phyloP scores from a whole-genome alignment of 2,888 invertebrate species.

The Acronicta aceris region DNA sequence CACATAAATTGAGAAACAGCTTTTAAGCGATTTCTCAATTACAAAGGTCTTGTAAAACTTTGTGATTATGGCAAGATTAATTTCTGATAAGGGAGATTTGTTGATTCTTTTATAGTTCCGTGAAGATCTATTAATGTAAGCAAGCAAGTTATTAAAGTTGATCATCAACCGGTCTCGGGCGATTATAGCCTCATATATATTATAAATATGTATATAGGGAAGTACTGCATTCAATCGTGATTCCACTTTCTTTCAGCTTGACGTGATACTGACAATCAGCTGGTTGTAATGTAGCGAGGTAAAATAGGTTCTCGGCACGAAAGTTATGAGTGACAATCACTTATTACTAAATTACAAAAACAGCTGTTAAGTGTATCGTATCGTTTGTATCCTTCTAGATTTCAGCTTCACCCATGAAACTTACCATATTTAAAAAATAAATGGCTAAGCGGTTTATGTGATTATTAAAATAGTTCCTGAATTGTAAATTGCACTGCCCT shows the following conservation, averaged over 20 bases:
- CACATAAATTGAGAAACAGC: not conserved
- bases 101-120: slow-evolving; percentile 16
- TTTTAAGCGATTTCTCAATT: not conserved
- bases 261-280: slow-evolving; percentile 30
- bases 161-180: slow-evolving; percentile 14
- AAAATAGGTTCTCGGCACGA: slow-evolving; percentile 3
- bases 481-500: slow-evolving; percentile 12
- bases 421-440: too few species aligned
- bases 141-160: slow-evolving; percentile 23
- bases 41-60: slow-evolving; percentile 10
- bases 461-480: slow-evolving; percentile 6
- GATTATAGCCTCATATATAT: slow-evolving; percentile 41
- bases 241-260: slow-evolving; percentile 33
- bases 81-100: slow-evolving; percentile 3
- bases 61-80: slow-evolving; percentile 4
- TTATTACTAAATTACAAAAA: not conserved
- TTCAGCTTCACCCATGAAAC: too few species aligned
- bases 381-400: too few species aligned
- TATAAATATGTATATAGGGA: slow-evolving; percentile 12
- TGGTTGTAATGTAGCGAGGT: slow-evolving; percentile 21
- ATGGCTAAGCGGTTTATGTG: not conserved
- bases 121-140: slow-evolving; percentile 24
- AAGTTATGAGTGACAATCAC: not conserved
- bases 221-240: slow-evolving; percentile 43
- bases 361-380: too few species aligned